phyloP scores from a whole-genome alignment of 1,140 invertebrate species.

The Drosophila novamexicana region DNA sequence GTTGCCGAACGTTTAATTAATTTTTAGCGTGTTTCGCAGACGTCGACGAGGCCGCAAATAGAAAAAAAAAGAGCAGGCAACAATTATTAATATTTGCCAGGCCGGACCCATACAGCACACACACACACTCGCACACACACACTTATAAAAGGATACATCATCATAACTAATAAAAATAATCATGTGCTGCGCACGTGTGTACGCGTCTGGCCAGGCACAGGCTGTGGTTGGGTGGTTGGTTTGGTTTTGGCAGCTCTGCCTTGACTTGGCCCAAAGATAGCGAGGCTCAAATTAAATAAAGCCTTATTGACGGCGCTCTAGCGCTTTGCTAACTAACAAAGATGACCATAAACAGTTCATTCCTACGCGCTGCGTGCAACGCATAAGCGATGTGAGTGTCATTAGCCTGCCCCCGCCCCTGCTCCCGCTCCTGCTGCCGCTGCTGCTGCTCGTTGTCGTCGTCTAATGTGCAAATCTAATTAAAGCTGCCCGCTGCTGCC shows the following conservation, averaged over 20 bases:
- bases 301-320: slow-evolving; percentile 70
- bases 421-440: background rate
- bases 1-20: slow-evolving; percentile 74
- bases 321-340: slow-evolving; percentile 27
- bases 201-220: slow-evolving; percentile 4
- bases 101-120: slow-evolving; percentile 4
- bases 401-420: slow-evolving; percentile 48
- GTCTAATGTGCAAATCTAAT: slow-evolving; percentile 79
- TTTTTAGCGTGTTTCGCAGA: slow-evolving; percentile 78
- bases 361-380: slow-evolving; percentile 50
- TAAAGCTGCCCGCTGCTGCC: slow-evolving; percentile 58
- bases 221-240: background rate
- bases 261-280: slow-evolving; percentile 54
- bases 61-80: slow-evolving; percentile 52
- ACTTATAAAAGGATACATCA: slow-evolving; percentile 69
- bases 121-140: background rate
- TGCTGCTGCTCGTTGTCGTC: background rate
- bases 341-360: slow-evolving; percentile 46
- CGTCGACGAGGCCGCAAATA: slow-evolving; percentile 38
- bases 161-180: slow-evolving; percentile 81
- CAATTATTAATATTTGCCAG: slow-evolving; percentile 79
- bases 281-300: slow-evolving; percentile 73
- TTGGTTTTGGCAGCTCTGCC: background rate
- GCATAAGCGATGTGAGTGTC: slow-evolving; percentile 64
- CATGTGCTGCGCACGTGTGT: slow-evolving; percentile 59